phyloP scores from a whole-genome alignment of 2,888 invertebrate genomes.

The Trachelus stipa region DNA sequence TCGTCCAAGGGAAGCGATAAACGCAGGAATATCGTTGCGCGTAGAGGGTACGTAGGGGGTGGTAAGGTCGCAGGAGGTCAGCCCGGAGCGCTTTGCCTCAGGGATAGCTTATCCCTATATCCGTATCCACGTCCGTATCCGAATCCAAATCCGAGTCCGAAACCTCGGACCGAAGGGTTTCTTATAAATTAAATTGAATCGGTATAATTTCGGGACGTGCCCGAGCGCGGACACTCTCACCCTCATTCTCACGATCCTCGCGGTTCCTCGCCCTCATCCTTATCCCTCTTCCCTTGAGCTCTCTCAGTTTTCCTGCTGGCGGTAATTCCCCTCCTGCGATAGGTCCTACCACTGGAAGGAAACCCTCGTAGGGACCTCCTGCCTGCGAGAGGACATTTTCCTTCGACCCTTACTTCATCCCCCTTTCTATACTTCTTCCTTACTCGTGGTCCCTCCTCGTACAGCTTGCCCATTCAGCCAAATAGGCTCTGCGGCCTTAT shows the following conservation, averaged over 20 bases:
- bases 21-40: background rate
- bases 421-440: background rate
- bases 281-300: background rate
- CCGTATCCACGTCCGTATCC: slow-evolving; percentile 4
- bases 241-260: slow-evolving; percentile 11
- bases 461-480: background rate
- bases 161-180: slow-evolving; percentile 26
- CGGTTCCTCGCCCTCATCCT: background rate
- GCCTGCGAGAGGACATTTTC: background rate
- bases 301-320: background rate
- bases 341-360: background rate
- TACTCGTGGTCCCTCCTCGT: background rate
- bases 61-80: background rate
- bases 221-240: slow-evolving; percentile 14
- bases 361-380: background rate
- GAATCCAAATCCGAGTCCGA: background rate
- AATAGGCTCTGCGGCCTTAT: background rate
- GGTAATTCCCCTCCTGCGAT: background rate
- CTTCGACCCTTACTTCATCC: background rate
- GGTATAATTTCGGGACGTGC: slow-evolving; percentile 44
- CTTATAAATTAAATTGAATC: slow-evolving; percentile 51
- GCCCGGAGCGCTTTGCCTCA: background rate
- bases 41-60: background rate
- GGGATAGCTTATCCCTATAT: slow-evolving; percentile 1
- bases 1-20: background rate